Percentiles rank a stretch among this genome's conserved stretches.
Evolutionary conservation across 2,797 vertebrate species (phyloP).

Genomic region (Galago senegalensis): DNA sequence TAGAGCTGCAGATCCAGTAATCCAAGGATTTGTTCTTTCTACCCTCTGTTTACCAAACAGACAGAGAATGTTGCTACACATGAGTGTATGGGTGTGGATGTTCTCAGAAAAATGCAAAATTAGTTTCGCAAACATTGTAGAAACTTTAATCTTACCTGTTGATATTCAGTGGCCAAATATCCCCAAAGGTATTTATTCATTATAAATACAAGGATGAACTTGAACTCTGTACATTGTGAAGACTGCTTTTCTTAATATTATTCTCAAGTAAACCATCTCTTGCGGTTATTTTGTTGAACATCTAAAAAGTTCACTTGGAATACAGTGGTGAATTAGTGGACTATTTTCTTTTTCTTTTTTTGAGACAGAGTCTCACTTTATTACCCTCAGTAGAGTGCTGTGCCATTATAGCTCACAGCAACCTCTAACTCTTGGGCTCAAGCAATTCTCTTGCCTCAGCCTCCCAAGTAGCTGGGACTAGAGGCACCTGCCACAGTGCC

Average conservation of each 20-base stretch:
- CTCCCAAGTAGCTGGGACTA: too few relatives aligned
- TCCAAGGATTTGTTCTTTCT: not conserved
- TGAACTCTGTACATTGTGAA: conserved; percentile 20
- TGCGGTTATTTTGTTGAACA: not conserved
- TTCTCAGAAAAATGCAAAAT: not conserved
- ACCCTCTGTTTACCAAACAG: not conserved
- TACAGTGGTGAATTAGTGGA: conserved; percentile 18
- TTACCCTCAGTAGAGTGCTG: too few relatives aligned
- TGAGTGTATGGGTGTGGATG: not conserved
- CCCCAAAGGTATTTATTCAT: not conserved
- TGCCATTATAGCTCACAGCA: too few relatives aligned
- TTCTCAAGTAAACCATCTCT: not conserved
- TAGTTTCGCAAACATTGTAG: conserved; percentile 30
- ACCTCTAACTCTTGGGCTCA: too few relatives aligned
- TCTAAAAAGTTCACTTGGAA: not conserved
- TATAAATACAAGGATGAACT: conserved; percentile 4
- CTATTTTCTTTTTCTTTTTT: conserved; percentile 4
- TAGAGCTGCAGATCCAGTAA: not conserved
- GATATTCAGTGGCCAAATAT: not conserved
- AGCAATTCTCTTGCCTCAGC: too few relatives aligned
- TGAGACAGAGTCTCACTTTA: too few relatives aligned
- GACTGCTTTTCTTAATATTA: conserved; percentile 56
- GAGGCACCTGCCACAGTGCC: too few relatives aligned
- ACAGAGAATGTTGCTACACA: not conserved
- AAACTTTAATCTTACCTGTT: conserved; percentile 48